Base-by-base conservation (phyloP, 2,797 vertebrate genomes). In the Delichon dasypus region DNA sequence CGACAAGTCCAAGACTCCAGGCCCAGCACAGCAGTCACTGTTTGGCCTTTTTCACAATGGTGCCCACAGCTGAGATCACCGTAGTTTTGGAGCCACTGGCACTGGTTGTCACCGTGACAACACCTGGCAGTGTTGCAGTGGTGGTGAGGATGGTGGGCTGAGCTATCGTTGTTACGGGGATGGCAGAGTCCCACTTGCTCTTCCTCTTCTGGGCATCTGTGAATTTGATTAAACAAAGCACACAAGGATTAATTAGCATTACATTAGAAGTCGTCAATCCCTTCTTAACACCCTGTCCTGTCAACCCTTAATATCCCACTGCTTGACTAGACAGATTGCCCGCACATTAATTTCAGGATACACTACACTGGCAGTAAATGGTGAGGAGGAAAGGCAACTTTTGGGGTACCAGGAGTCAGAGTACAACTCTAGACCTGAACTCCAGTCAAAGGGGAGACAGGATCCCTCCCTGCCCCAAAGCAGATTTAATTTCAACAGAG, bases 161-260 rank as follows among this genome's bases (percentile, higher is more conserved):
- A 29, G 99, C 98, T 95, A 99, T 96, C 11, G 99, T 99, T 0
- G 98, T 98, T 55, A 99, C 99, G 0, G 99, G 99, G 87, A 99
- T 99, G 6, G 99, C 99, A 0, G 99, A 99, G 97, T 99, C 99
- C 99, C 99, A 99, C 89, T 99, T 99, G 97, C 99, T 99, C 97
- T 99, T 99, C 95, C 99, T 98, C 98, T 99, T 99, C 95, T 99
- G 99, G 65, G 99, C 98, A 61, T 99, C 99, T 99, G 98, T n/a
- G 61, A 32, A 73, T 89, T 86, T 11, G 27, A 93, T 93, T 14
- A 84, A 34, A 73, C 13, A 6, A 76, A 77, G 29, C 50, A 93
- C 60, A 78, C 1, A 2, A 77, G 57, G 85, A 77, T 94, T 67
- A 90, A 77, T 94, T 67, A 90, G 36, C 16, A 26, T n/a, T 9